Base-by-base conservation (phyloP, 1,140 invertebrate species). In the Harpegnathos saltator region DNA sequence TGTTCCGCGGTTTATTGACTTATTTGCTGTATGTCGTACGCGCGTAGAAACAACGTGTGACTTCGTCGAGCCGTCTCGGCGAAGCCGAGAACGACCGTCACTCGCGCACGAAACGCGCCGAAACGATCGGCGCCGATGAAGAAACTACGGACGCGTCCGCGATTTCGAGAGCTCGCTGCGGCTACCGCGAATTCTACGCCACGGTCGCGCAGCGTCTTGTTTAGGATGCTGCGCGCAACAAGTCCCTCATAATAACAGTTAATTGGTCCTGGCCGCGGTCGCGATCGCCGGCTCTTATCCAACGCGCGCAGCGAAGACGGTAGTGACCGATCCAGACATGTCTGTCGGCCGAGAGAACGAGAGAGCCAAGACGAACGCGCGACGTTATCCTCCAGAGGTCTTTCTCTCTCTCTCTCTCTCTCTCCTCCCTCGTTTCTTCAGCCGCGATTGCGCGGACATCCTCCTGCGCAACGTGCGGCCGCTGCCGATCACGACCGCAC, bases 221-320 rank as follows among this genome's bases (percentile, higher is more conserved):
- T 82, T 62, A 62, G 69, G 48, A 82, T 82, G 78, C 68, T 73
- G 72, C 75, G 84, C 85, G 89, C 87, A 90, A 92, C 85, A 92
- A 89, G 29, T 87, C 78, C 86, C 85, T 90, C 86, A 90, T 91
- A 91, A 92, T 92, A 89, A 91, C 87, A 91, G 90, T 91, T 92
- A 92, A 92, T 92, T 92, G 89, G 84, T 71, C 38, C 3, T 82
- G 73, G 75, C 48, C 71, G n/a, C n/a, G 87, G 83, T 85, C 83
- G n/a, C n/a, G n/a, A n/a, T n/a, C n/a, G n/a, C n/a, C n/a, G n/a
- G n/a, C n/a, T n/a, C n/a, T n/a, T n/a, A n/a, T n/a, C n/a, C n/a
- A n/a, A n/a, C n/a, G 1, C 84, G 88, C 81, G 87, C 68, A 85
- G 80, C 78, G 78, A 59, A 86, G 58, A 68, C 24, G 26, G 66